phyloP scores from a whole-genome alignment of 2,888 invertebrate genomes.

The Melikaiella ostensackeni region DNA sequence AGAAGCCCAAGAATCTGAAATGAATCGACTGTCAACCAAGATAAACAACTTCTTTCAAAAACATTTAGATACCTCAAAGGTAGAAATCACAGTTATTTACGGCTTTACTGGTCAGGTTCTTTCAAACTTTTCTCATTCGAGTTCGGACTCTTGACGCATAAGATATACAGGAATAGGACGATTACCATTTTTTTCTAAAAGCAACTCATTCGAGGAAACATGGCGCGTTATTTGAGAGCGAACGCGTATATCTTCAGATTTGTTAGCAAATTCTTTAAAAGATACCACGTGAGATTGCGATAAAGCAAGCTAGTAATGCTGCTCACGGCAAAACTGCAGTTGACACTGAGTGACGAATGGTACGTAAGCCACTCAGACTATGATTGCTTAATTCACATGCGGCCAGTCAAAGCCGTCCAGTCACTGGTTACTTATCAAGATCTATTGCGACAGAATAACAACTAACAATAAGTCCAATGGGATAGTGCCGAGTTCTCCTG shows the following conservation, averaged over 20 bases:
- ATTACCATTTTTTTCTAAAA: conserved; percentile 30
- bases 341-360: conserved; percentile 71
- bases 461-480: conserved; percentile 62
- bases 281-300: conserved; percentile 60
- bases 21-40: background rate
- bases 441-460: conserved; percentile 69
- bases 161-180: conserved; percentile 28
- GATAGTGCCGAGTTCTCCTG: conserved; percentile 43
- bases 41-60: conserved; percentile 1
- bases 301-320: conserved; percentile 61
- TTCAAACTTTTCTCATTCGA: conserved; percentile 18
- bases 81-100: conserved; percentile 40
- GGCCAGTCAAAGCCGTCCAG: conserved; percentile 65
- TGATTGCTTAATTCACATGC: conserved; percentile 73
- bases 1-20: background rate
- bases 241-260: conserved; percentile 35
- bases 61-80: conserved; percentile 9
- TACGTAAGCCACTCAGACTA: conserved; percentile 62
- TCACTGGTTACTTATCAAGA: conserved; percentile 68
- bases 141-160: conserved; percentile 11
- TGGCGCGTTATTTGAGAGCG: conserved; percentile 25
- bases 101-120: conserved; percentile 26
- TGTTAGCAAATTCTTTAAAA: conserved; percentile 36
- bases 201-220: conserved; percentile 29
- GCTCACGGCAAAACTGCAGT: conserved; percentile 62